Conservation (phyloP, 2,797 vertebrate species). For the Xenentodon cancila region DNA sequence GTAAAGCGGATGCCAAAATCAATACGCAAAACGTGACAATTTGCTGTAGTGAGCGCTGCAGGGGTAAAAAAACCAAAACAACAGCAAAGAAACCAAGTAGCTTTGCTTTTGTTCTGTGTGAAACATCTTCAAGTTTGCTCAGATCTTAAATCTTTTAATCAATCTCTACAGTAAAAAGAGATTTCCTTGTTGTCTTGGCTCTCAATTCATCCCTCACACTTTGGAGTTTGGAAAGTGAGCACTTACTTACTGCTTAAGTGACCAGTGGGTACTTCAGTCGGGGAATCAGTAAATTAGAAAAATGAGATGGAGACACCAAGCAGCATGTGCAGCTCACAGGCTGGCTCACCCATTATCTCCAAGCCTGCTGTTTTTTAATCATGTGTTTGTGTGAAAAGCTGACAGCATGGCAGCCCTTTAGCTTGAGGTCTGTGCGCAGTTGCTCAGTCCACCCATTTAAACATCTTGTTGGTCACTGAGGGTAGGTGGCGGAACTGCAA, state of each 20-base stretch:
- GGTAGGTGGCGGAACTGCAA: constrained; percentile 8
- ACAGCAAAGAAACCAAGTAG: too few species aligned
- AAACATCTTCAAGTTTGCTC: too few species aligned
- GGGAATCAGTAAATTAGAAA: constrained; percentile 9
- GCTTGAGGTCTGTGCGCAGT: constrained; percentile 3
- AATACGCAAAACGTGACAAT: too few species aligned
- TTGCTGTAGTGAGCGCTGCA: too few species aligned
- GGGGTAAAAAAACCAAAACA: too few species aligned
- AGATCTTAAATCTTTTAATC: too few species aligned
- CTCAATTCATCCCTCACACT: not conserved
- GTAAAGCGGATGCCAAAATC: too few species aligned
- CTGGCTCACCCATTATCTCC: constrained; percentile 1
- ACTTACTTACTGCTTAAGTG: not conserved
- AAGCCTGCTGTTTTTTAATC: not conserved
- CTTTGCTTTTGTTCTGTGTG: too few species aligned
- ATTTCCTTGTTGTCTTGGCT: too few species aligned
- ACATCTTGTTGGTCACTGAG: constrained; percentile 10
- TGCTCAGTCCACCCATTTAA: constrained; percentile 8
- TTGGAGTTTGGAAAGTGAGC: not conserved
- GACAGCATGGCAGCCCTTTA: constrained; percentile 1
- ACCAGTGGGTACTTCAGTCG: not conserved
- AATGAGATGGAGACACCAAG: not conserved
- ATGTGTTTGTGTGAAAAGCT: constrained; percentile 8
- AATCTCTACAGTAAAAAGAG: too few species aligned
- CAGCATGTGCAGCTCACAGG: not conserved